Base-by-base conservation (phyloP, 1,140 invertebrate genomes). In the Zaprionus gabonicus region DNA sequence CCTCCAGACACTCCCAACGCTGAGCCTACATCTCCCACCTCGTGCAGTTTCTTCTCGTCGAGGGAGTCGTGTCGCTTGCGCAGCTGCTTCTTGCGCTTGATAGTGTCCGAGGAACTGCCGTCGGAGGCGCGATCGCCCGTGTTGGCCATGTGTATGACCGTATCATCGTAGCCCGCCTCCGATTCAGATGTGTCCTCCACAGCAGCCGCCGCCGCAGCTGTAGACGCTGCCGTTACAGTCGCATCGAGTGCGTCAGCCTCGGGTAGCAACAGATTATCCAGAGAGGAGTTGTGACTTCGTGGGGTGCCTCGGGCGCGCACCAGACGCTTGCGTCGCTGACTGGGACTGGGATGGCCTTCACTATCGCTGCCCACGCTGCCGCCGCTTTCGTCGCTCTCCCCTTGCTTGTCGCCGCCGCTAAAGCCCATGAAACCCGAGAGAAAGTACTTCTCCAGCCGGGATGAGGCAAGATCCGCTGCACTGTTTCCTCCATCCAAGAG, bases 401-500 rank as follows among this genome's bases (percentile, higher is more conserved):
- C 97, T 46, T 96, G 94, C 72, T 96, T 94, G 78, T 95, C 95
- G 3, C 15, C 71, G 10, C 79, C 95, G 82, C 95, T 96, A 66
- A 97, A 97, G 4, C 96, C 96, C 93, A 97, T 95, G 80, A 98
- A 97, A 12, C 96, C 97, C 0, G 96, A 96, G 0, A 97, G 93
- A 93, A 98, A 98, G 93, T 98, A 98, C 91, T 98, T 98, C 92
- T 98, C 97, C 44, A 98, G 91, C 23, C 97, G 94, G 0, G 97
- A 97, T 0, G 97, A 97, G 58, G 97, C 97, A 53, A 97, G 82
- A 31, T 97, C 96, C 0, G 87, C 91, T 68, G 93, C 94, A 49
- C 70, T 79, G 41, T 93, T 92, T 62, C 93, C 93, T 3, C 93
- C 94, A 93, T 95, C 95, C 71, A 94, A 93, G 31, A 94, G 93